Percentiles rank a stretch among this genome's conserved stretches.
These are phyloP conservation scores for Sander vitreus DNA, from an alignment of 2,113 vertebrate genomes.

Conservation along the genomic window DNA sequence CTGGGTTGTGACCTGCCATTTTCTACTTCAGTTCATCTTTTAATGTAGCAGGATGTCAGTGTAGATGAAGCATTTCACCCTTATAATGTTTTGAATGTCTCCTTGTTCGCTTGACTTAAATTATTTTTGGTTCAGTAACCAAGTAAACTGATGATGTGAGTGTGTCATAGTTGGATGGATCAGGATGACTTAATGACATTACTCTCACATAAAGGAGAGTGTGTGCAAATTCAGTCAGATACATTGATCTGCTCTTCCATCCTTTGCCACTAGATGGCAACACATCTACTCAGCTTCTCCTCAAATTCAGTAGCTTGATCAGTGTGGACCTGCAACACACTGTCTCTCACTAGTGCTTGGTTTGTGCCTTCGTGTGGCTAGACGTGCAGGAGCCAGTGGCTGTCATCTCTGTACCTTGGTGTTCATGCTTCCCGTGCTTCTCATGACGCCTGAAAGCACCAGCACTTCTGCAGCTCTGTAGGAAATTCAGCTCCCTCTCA, in stretches of 20 bases:
- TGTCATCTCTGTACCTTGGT: slow-evolving; percentile 65
- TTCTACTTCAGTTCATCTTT: slow-evolving; percentile 10
- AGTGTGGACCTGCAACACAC: slow-evolving; percentile 21
- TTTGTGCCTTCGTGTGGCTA: slow-evolving; percentile 57
- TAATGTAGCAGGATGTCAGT: background rate
- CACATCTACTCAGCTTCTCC: slow-evolving; percentile 44
- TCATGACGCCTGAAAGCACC: slow-evolving; percentile 63
- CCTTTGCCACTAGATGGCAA: slow-evolving; percentile 73
- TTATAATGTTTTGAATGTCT: background rate
- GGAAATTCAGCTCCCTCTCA: slow-evolving; percentile 38
- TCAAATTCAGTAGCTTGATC: slow-evolving; percentile 29
- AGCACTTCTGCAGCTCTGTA: slow-evolving; percentile 33
- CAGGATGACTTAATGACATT: background rate
- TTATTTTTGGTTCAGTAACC: slow-evolving; percentile 1
- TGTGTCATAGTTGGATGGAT: slow-evolving; percentile 1
- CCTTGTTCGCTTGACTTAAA: background rate
- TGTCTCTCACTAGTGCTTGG: slow-evolving; percentile 22
- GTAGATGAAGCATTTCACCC: background rate
- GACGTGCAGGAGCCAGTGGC: slow-evolving; percentile 73
- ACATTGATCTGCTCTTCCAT: background rate
- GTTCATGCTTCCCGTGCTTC: slow-evolving; percentile 63
- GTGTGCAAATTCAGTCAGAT: background rate
- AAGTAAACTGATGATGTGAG: slow-evolving; percentile 4
- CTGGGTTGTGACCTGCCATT: background rate
- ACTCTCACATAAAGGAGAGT: background rate